phyloP scores from a whole-genome alignment of 2,888 invertebrate species.

The Drosophila incognita region DNA sequence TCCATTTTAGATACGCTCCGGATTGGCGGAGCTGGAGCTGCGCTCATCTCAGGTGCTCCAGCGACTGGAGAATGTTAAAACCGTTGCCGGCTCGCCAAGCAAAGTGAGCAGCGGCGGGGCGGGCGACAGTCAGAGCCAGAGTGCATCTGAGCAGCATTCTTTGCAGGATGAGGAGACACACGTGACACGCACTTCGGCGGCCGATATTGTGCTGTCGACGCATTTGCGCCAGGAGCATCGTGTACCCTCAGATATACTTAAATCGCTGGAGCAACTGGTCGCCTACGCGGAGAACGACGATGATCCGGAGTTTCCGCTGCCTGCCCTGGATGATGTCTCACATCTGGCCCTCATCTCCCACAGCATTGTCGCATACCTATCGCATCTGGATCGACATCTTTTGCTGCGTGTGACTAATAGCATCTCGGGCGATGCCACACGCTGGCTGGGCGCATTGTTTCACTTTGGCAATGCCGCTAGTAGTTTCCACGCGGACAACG shows the following conservation, averaged over 20 bases:
- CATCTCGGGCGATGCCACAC: constrained; percentile 93
- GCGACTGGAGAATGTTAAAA: constrained; percentile 88
- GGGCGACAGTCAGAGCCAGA: constrained; percentile 10
- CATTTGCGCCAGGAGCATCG: constrained; percentile 86
- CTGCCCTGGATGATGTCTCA: constrained; percentile 88
- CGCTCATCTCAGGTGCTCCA: constrained; percentile 91
- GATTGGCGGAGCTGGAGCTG: constrained; percentile 88
- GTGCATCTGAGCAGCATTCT: constrained; percentile 1
- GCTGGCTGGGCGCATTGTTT: constrained; percentile 95
- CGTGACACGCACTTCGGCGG: constrained; percentile 13
- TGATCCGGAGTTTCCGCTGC: constrained; percentile 87
- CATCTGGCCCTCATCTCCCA: constrained; percentile 92
- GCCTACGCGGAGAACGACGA: constrained; percentile 88
- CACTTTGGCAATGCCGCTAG: constrained; percentile 93
- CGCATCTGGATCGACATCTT: constrained; percentile 92
- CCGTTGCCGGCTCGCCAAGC: constrained; percentile 57
- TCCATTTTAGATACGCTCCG: constrained; percentile 87
- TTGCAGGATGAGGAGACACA: constrained; percentile 4
- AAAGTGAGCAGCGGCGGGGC: constrained; percentile 26
- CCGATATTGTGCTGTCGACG: constrained; percentile 45
- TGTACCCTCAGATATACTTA: constrained; percentile 85
- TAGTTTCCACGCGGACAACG: constrained; percentile 94
- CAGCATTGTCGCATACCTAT: constrained; percentile 93
- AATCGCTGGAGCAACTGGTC: constrained; percentile 88
- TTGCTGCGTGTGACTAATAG: constrained; percentile 92